Base-by-base conservation (phyloP, 2,113 vertebrate species). In the Rousettus leschenaultii region DNA sequence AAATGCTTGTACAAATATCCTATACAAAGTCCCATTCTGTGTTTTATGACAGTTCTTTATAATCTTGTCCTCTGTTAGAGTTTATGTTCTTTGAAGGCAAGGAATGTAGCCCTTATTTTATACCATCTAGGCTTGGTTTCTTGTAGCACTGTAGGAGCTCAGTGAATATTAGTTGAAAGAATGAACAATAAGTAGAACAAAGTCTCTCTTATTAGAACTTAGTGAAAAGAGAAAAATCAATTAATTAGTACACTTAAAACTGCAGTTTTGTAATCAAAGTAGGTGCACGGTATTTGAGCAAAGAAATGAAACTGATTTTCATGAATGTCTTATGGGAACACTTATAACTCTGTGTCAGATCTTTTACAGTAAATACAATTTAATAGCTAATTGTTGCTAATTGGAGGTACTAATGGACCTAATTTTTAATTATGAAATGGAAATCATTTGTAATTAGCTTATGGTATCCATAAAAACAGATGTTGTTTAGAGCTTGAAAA, bases 361-460 rank as follows among this genome's bases (percentile, higher is more conserved):
- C 93, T 91, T 71, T 94, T 94, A 96, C 61, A 89, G 93, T 91
- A 96, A 96, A 96, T 94, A 83, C 65, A 95, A 97, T 89, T 94
- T 96, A 94, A 95, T 85, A 83, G 86, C 75, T 97, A 95, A 97
- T 84, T 95, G 51, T 86, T 93, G 68, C 63, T 97, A 96, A 96
- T 89, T 95, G 89, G 82, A 96, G 65, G 73, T 94, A 94, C 89
- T 95, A 86, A 96, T 94, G 63, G 73, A 78, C 78, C 65, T 96
- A 86, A 94, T 95, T 96, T 96, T 95, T 96, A 97, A 95, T 94
- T 97, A 97, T 96, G 82, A 92, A 89, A 86, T 83, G 91, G 77
- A 94, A 96, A 89, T 94, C 21, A 83, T 95, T 95, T 95, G 51
- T 94, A 91, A 97, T 95, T 94, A 95, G 55, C 63, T 83, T 86